These are phyloP conservation scores for Cyclophora punctaria DNA, from an alignment of 2,888 invertebrate species.

Conservation along the genomic window DNA sequence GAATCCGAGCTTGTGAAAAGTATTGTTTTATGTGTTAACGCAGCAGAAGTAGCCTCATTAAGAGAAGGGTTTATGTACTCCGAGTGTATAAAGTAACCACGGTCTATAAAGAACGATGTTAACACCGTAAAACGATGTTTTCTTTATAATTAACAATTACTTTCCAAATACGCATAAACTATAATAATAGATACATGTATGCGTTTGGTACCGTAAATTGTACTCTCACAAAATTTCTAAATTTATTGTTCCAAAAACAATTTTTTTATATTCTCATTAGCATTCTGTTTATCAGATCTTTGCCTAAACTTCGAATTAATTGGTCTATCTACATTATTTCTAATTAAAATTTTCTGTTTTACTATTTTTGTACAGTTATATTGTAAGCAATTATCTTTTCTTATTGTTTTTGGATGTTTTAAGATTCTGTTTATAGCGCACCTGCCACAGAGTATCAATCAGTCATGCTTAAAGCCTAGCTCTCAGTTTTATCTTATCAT, in stretches of 20 bases:
- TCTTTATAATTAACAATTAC: constrained; percentile 16
- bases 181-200: too few species aligned
- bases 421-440: too few species aligned
- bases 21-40: too few species aligned
- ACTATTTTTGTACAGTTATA: constrained; percentile 16
- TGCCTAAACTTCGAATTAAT: constrained; percentile 41
- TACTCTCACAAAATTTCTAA: constrained; percentile 18
- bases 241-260: constrained; percentile 19
- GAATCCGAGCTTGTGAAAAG: too few species aligned
- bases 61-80: too few species aligned
- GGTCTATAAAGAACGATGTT: too few species aligned
- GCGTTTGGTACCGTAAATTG: not conserved
- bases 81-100: too few species aligned
- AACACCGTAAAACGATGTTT: constrained; percentile 1
- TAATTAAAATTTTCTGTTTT: constrained; percentile 38
- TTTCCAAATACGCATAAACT: constrained; percentile 14
- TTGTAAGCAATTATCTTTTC: too few species aligned
- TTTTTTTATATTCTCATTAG: constrained; percentile 28
- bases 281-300: constrained; percentile 39
- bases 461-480: too few species aligned
- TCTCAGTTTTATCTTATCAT: too few species aligned
- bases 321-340: constrained; percentile 40
- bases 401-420: constrained; percentile 1
- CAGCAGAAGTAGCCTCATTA: too few species aligned
- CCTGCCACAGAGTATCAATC: too few species aligned